Evolutionary conservation across 2,888 invertebrate genomes (phyloP).

Genomic region (Volucella inanis): DNA sequence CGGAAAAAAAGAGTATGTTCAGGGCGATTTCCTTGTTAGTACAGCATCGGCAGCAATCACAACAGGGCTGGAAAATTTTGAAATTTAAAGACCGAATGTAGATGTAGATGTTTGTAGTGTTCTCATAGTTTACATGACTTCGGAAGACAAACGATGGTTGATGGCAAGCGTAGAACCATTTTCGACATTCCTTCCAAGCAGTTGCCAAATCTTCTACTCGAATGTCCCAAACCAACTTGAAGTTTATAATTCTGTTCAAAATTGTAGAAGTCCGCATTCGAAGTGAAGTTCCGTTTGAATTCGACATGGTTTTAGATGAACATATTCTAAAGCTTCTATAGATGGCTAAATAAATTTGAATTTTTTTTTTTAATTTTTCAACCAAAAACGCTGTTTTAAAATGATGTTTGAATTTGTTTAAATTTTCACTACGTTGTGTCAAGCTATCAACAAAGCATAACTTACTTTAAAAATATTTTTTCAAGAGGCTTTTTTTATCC

Average conservation of each 20-base stretch:
- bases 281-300: background rate
- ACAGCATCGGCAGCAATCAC: constrained; percentile 41
- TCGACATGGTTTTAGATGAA: too few species aligned
- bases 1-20: constrained; percentile 30
- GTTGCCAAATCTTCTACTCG: constrained; percentile 12
- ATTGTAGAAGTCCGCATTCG: background rate
- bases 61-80: constrained; percentile 38
- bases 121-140: constrained; percentile 26
- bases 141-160: constrained; percentile 3
- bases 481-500: too few species aligned
- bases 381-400: too few species aligned
- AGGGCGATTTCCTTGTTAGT: constrained; percentile 25
- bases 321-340: background rate
- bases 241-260: constrained; percentile 38
- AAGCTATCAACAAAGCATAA: too few species aligned
- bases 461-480: too few species aligned
- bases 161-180: constrained; percentile 29
- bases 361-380: too few species aligned
- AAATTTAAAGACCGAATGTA: background rate
- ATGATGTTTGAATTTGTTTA: too few species aligned
- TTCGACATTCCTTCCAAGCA: constrained; percentile 18
- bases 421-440: too few species aligned
- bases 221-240: constrained; percentile 10
- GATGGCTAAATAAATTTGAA: too few species aligned
- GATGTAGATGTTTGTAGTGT: background rate